Percentiles rank a stretch among this genome's conserved stretches.
phyloP scores from a whole-genome alignment of 2,797 vertebrate species.

The Rhabdophis nuchalis region DNA sequence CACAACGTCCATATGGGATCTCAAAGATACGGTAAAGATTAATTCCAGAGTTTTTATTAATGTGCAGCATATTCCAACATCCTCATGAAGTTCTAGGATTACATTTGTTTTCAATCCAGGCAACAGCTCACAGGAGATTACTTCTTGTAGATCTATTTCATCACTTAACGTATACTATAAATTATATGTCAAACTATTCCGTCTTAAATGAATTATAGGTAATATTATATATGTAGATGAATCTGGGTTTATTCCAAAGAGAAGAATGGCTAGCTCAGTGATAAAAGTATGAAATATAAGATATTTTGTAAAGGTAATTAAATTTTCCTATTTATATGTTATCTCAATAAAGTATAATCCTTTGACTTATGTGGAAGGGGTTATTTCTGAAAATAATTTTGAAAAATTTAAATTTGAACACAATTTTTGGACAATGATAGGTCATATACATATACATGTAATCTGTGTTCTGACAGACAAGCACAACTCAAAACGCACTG shows the following conservation, averaged over 20 bases:
- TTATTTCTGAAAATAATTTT: background rate
- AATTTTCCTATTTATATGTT: background rate
- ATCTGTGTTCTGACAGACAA: no score
- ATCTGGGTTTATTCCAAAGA: background rate
- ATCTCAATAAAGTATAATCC: background rate
- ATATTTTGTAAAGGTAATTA: background rate
- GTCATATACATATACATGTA: background rate
- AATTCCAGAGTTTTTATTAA: background rate
- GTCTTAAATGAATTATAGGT: background rate
- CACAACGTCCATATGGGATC: background rate
- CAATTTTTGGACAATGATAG: background rate
- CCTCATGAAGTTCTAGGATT: background rate
- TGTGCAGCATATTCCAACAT: background rate
- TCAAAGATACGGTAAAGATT: background rate
- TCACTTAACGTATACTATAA: background rate
- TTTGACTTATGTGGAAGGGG: background rate
- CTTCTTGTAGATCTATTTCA: background rate
- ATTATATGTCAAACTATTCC: background rate
- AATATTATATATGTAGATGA: background rate
- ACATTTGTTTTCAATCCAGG: background rate
- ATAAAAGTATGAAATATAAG: background rate
- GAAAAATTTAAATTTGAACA: background rate
- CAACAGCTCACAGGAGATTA: background rate
- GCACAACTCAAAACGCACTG: no score
- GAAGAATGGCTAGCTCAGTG: background rate